phyloP scores from a whole-genome alignment of 2,113 vertebrate genomes.

The Heloderma charlesbogerti region DNA sequence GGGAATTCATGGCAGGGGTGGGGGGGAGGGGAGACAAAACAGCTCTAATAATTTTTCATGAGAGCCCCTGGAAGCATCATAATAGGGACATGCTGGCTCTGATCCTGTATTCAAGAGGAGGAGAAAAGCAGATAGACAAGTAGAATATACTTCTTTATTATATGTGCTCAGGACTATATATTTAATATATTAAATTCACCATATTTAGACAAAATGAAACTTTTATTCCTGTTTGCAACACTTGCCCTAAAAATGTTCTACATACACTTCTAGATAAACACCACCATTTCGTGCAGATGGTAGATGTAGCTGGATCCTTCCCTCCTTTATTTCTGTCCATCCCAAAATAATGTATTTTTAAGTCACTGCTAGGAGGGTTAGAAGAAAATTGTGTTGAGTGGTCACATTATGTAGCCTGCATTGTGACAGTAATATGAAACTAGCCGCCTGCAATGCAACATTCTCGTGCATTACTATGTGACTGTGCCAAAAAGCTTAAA shows the following conservation, averaged over 20 bases:
- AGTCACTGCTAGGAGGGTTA: neutral
- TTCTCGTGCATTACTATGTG: neutral
- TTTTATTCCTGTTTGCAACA: neutral
- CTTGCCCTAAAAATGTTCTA: neutral
- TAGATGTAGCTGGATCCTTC: neutral
- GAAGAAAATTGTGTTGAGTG: neutral
- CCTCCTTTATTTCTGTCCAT: neutral
- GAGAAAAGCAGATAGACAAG: neutral
- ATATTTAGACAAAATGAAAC: neutral
- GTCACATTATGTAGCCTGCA: neutral
- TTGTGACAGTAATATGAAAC: neutral
- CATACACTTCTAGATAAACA: neutral
- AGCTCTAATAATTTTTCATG: neutral
- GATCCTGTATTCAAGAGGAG: neutral
- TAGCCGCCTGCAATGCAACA: neutral
- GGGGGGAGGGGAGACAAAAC: too few species aligned
- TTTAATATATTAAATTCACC: too few species aligned
- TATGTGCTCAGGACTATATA: neutral
- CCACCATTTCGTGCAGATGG: neutral
- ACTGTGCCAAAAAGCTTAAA: conserved; percentile 25
- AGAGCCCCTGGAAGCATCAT: neutral
- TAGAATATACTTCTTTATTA: neutral
- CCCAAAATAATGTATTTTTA: neutral
- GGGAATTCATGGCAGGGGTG: too few species aligned
- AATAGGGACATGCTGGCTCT: neutral